A percentile compares a stretch with the other conserved stretches of the same genome.
These are phyloP conservation scores for Ernsta delagoae DNA, from an alignment of 2,888 invertebrate species.

Conservation along the genomic window DNA sequence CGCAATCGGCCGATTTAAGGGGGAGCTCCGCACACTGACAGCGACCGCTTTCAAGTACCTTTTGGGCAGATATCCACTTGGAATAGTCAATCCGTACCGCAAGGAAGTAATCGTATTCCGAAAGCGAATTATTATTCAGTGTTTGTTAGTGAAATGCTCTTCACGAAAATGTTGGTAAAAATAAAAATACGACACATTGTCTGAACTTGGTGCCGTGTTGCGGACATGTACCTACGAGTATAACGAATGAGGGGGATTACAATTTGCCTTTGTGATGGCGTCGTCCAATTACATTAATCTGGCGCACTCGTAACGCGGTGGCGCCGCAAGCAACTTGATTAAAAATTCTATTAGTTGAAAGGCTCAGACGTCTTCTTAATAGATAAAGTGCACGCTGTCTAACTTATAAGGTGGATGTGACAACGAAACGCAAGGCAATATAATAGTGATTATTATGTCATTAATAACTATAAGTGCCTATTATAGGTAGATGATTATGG, in stretches of 20 bases:
- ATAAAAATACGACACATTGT: conserved; percentile 69
- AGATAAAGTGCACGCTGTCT: conserved; percentile 67
- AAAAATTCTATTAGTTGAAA: conserved; percentile 85
- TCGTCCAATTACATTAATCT: conserved; percentile 84
- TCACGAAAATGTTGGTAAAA: conserved; percentile 51
- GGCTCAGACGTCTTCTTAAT: conserved; percentile 77
- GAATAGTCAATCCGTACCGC: conserved; percentile 63
- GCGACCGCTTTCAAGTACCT: conserved; percentile 59
- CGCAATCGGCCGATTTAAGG: conserved; percentile 81
- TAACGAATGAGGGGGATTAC: conserved; percentile 81
- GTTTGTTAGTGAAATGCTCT: conserved; percentile 66
- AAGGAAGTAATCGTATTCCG: conserved; percentile 57
- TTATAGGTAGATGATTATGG: not conserved
- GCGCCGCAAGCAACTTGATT: conserved; percentile 79
- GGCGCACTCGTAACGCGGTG: conserved; percentile 66
- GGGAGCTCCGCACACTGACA: conserved; percentile 63
- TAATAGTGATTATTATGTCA: conserved; percentile 27
- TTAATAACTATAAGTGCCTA: no score
- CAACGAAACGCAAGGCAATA: conserved; percentile 26
- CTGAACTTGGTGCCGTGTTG: conserved; percentile 56
- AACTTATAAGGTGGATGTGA: conserved; percentile 27
- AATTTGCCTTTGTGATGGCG: conserved; percentile 84
- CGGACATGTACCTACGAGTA: conserved; percentile 51
- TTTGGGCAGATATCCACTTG: conserved; percentile 58
- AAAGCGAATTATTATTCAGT: conserved; percentile 41